Conservation (phyloP, 1,140 invertebrate species). For the Drosophila guanche region DNA sequence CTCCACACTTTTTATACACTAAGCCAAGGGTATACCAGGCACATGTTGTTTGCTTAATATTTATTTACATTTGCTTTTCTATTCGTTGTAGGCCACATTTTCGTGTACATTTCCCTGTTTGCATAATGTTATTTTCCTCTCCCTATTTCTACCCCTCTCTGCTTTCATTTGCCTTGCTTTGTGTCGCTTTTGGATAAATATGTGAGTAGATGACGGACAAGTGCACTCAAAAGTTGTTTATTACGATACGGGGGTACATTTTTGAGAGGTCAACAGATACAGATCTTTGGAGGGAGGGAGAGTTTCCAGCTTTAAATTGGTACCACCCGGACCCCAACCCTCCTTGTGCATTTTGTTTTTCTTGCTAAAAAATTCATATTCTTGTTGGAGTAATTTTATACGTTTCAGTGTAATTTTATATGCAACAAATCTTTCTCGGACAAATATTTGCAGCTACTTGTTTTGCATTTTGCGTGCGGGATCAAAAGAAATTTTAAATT, state of each 20-base stretch:
- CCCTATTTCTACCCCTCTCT: background rate
- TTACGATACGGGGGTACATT: slow-evolving; percentile 17
- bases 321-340: too few relatives aligned
- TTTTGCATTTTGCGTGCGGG: slow-evolving; percentile 43
- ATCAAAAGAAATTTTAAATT: slow-evolving; percentile 66
- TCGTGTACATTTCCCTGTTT: slow-evolving; percentile 64
- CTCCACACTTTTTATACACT: too few relatives aligned
- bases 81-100: slow-evolving; percentile 59
- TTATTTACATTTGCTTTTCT: slow-evolving; percentile 53
- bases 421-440: slow-evolving; percentile 31
- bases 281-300: background rate
- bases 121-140: slow-evolving; percentile 41
- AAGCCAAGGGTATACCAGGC: too few relatives aligned
- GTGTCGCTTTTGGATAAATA: slow-evolving; percentile 51
- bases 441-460: slow-evolving; percentile 54
- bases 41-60: slow-evolving; percentile 38
- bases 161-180: slow-evolving; percentile 48
- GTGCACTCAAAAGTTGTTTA: slow-evolving; percentile 50
- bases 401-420: slow-evolving; percentile 65
- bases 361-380: slow-evolving; percentile 12
- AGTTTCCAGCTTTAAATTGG: background rate
- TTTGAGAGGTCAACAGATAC: slow-evolving; percentile 3
- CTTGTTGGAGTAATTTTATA: slow-evolving; percentile 65
- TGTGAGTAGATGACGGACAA: slow-evolving; percentile 57
- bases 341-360: slow-evolving; percentile 9